phyloP scores from a whole-genome alignment of 1,140 invertebrate genomes.

The Amyelois transitella region DNA sequence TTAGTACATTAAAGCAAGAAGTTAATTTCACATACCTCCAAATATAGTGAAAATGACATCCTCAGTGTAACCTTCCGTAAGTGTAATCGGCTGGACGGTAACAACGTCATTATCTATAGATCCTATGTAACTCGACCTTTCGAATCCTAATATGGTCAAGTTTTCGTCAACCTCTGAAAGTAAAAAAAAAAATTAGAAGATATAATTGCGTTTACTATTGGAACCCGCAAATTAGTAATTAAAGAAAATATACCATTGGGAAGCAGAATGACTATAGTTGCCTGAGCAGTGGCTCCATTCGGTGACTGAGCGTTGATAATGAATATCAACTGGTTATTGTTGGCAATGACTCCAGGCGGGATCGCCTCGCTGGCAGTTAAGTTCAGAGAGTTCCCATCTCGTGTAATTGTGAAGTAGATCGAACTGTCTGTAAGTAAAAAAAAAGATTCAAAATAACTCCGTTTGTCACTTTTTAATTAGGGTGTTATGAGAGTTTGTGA shows the following conservation, averaged over 20 bases:
- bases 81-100: conserved; percentile 17
- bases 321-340: conserved; percentile 25
- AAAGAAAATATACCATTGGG: conserved; percentile 10
- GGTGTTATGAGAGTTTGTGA: background rate
- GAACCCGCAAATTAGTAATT: background rate
- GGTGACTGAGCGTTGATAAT: conserved; percentile 14
- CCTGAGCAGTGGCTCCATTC: conserved; percentile 3
- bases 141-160: conserved; percentile 18
- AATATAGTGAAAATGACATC: conserved; percentile 18
- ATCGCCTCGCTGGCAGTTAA: conserved; percentile 10
- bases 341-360: conserved; percentile 18
- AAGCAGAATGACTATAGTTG: conserved; percentile 22
- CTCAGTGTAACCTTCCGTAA: conserved; percentile 19
- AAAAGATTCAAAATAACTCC: background rate
- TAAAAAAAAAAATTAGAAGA: background rate
- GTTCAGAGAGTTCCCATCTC: conserved; percentile 9
- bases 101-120: conserved; percentile 16
- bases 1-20: no score
- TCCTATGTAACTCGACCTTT: conserved; percentile 23
- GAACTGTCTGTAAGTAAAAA: conserved; percentile 22
- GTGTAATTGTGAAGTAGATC: conserved; percentile 20
- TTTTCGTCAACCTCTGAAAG: conserved; percentile 2
- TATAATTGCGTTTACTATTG: background rate
- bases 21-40: background rate
- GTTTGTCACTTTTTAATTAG: background rate